Base-by-base conservation (phyloP, 64 coral and sea anemone species). In the Catalaphyllia jardinei region DNA sequence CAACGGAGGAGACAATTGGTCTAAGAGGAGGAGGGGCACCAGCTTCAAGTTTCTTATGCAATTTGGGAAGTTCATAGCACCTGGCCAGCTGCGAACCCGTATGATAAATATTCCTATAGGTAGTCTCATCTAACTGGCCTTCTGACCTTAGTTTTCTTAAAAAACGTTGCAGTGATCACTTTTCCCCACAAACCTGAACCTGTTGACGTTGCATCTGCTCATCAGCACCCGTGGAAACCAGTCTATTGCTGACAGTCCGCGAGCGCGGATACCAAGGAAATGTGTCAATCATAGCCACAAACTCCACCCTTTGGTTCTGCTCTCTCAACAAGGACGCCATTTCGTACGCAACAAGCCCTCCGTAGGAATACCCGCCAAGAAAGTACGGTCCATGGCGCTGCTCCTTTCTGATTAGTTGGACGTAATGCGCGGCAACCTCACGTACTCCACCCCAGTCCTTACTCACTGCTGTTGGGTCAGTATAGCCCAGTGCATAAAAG, bases 231-330 rank as follows among this genome's bases (percentile, higher is more conserved):
- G 11, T 25, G 46, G 51, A 55, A 54, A 27, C 49, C 25, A 79
- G 14, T 79, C 76, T 79, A 29, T 9, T 55, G 46, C 76, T 79
- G 25, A 79, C 24, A 10, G 76, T 52, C 76, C 49, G 76, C 25
- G 86, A 46, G 8, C 22, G 51, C 17, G 31, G 76, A 49, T 49
- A 33, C 85, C 85, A 87, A 18, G 42, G 42, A 52, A 83, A 91
- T 54, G 89, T 87, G 75, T 92, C 91, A 79, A 92, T 92, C 91
- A 92, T 92, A 1, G 83, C 72, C 18, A 92, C 55, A 33, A 92
- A 92, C 55, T 67, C 91, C 4, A 92, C 91, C 25, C 42, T 60
- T 10, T 92, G 74, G 11, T 75, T 79, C 8, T 74, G 19, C 38
- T 91, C 78, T 33, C 14, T 82, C 24, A 91, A 51, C 24, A 91